Evolutionary conservation across 2,888 invertebrate genomes (phyloP).

Genomic region (Torymus aiolomorphi): DNA sequence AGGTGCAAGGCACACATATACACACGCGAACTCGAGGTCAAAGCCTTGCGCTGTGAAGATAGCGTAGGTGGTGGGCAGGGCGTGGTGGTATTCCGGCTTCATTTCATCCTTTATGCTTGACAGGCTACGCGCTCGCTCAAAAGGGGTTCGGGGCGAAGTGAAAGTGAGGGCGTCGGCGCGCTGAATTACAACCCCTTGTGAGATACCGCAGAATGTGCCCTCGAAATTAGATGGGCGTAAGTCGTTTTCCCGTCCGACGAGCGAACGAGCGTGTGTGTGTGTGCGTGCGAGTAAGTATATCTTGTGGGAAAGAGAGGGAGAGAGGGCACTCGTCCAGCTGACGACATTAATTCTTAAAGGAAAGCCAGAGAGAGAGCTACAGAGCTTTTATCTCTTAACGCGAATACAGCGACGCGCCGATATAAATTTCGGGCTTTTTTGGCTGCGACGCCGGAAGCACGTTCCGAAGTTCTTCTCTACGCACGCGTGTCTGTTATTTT

Average conservation of each 20-base stretch:
- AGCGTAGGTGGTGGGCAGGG: conserved; percentile 60
- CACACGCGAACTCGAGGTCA: not conserved
- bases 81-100: conserved; percentile 72
- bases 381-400: conserved; percentile 43
- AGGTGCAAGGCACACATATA: too few relatives aligned
- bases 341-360: conserved; percentile 60
- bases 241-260: conserved; percentile 67
- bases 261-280: not conserved
- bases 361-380: conserved; percentile 11
- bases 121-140: conserved; percentile 22
- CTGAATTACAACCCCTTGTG: conserved; percentile 74
- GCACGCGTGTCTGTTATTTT: conserved; percentile 35
- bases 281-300: not conserved
- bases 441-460: not conserved
- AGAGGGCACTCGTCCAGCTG: conserved; percentile 56
- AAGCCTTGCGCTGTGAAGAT: conserved; percentile 9
- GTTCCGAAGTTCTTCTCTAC: not conserved
- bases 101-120: conserved; percentile 71
- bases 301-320: conserved; percentile 2
- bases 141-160: conserved; percentile 52
- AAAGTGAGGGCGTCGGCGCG: conserved; percentile 61
- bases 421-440: conserved; percentile 48
- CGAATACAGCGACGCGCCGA: conserved; percentile 39
- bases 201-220: conserved; percentile 73
- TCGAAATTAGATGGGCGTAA: conserved; percentile 74